A percentile compares a stretch with the other conserved stretches of the same genome.
Conservation (phyloP, 2,113 vertebrate species). For the Melanostigma gelatinosum region DNA sequence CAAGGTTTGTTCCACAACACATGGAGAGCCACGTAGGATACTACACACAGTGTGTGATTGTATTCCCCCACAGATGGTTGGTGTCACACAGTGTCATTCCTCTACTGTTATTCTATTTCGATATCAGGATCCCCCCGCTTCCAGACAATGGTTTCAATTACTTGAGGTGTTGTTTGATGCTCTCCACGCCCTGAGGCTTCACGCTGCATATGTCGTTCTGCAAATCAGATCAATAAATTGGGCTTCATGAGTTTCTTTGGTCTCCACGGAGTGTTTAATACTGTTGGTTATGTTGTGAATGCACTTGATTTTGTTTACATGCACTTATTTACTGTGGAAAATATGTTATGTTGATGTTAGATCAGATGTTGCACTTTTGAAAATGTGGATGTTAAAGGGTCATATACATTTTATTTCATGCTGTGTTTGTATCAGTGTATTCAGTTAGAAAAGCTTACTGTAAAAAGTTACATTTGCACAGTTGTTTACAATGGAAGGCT, state of each 20-base stretch:
- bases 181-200: neutral
- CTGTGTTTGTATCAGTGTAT: too few species aligned
- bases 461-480: too few species aligned
- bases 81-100: slow-evolving; percentile 4
- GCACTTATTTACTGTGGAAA: too few species aligned
- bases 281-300: too few species aligned
- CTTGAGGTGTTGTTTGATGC: neutral
- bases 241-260: slow-evolving; percentile 10
- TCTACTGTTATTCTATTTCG: slow-evolving; percentile 13
- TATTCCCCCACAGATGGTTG: slow-evolving; percentile 29
- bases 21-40: slow-evolving; percentile 1
- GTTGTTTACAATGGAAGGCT: too few species aligned
- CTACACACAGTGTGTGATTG: slow-evolving; percentile 18
- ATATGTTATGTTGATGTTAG: too few species aligned
- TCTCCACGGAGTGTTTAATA: neutral
- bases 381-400: too few species aligned
- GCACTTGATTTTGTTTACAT: too few species aligned
- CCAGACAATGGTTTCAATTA: slow-evolving; percentile 14
- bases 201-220: neutral
- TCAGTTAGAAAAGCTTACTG: too few species aligned
- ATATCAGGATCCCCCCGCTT: neutral
- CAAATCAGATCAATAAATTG: slow-evolving; percentile 5
- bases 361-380: too few species aligned
- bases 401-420: too few species aligned
- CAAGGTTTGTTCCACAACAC: slow-evolving; percentile 9